A percentile compares a stretch with the other conserved stretches of the same genome.
These are phyloP conservation scores for Aporophyla nigra DNA, from an alignment of 2,888 invertebrate genomes.

Conservation along the genomic window DNA sequence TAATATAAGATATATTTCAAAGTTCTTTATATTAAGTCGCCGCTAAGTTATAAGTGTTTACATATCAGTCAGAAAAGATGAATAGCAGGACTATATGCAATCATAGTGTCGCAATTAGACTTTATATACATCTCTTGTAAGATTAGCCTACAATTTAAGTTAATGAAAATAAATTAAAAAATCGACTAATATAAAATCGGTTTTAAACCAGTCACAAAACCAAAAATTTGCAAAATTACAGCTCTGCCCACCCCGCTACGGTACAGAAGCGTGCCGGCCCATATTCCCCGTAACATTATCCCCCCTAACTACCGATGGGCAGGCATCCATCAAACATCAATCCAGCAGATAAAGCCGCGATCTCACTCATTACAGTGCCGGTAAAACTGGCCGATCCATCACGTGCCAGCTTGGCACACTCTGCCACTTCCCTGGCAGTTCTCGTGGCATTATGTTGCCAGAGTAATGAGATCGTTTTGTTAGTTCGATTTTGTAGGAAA, in stretches of 20 bases:
- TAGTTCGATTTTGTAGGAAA: conserved; percentile 48
- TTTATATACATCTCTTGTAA: no score
- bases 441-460: conserved; percentile 51
- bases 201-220: no score
- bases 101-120: no score
- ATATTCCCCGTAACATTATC: conserved; percentile 58
- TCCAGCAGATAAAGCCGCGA: conserved; percentile 65
- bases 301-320: conserved; percentile 57
- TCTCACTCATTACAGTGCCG: conserved; percentile 68
- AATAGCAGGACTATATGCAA: no score
- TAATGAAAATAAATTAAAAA: no score
- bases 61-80: background rate
- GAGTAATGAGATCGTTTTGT: conserved; percentile 66
- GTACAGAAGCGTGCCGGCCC: conserved; percentile 47
- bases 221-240: conserved; percentile 1
- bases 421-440: conserved; percentile 53
- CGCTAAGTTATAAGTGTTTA: no score
- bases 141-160: no score
- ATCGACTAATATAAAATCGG: background rate
- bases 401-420: conserved; percentile 48
- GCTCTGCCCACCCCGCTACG: background rate
- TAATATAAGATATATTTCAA: background rate
- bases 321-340: conserved; percentile 68
- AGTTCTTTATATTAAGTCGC: no score
- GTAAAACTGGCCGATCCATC: conserved; percentile 70